Percentiles rank a stretch among this genome's conserved stretches.
phyloP scores from a whole-genome alignment of 1,140 invertebrate species.

The Neodiprion fabricii region DNA sequence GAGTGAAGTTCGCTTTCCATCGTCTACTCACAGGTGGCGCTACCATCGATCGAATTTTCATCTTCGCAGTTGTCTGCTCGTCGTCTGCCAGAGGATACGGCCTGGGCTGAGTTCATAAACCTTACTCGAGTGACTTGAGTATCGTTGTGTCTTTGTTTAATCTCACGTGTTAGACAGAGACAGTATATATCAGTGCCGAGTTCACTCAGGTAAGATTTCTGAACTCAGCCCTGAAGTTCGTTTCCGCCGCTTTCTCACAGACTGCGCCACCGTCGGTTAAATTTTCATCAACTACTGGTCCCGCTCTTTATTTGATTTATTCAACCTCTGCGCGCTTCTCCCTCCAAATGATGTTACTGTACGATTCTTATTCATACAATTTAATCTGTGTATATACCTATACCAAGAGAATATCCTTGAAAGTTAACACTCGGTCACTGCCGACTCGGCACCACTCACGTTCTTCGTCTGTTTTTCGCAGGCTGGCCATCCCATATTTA shows the following conservation, averaged over 20 bases:
- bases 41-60: neutral
- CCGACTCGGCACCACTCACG: no score
- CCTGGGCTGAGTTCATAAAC: neutral
- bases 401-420: no score
- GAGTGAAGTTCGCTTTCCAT: neutral
- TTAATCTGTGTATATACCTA: no score
- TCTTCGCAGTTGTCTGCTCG: constrained; percentile 21
- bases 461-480: no score
- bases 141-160: no score
- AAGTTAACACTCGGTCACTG: no score
- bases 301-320: neutral
- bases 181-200: neutral
- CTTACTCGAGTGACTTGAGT: no score
- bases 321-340: no score
- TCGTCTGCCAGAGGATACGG: neutral
- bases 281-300: neutral
- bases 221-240: neutral
- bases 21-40: neutral
- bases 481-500: no score
- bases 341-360: no score
- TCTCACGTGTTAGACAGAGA: no score
- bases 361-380: no score
- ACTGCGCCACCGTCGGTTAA: neutral
- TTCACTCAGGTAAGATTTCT: neutral
- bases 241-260: neutral